Percentiles rank a stretch among this genome's conserved stretches.
Evolutionary conservation across 2,888 invertebrate species (phyloP).

Genomic region (Anthophora plumipes): DNA sequence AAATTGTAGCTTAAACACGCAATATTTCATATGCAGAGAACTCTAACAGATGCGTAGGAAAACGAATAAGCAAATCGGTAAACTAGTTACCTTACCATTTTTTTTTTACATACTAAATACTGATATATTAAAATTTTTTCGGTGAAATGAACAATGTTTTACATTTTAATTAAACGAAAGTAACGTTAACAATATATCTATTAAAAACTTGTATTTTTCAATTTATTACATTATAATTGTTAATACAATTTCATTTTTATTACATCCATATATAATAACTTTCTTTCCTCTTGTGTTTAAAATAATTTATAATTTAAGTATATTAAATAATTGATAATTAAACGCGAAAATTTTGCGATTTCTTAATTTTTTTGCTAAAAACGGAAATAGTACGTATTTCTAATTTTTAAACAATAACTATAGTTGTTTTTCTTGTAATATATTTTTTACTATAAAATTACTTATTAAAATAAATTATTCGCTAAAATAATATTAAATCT

Average conservation of each 20-base stretch:
- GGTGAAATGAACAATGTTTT: neutral
- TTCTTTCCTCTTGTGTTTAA: constrained; percentile 28
- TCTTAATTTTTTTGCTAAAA: neutral
- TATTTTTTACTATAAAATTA: neutral
- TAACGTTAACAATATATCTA: too few relatives aligned
- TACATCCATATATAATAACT: constrained; percentile 34
- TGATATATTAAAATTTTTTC: too few relatives aligned
- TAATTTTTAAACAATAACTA: too few relatives aligned
- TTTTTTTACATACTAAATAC: neutral
- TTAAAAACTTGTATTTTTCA: neutral
- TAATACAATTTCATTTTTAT: neutral
- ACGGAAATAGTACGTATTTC: neutral
- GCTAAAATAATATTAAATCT: constrained; percentile 45
- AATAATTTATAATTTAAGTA: neutral
- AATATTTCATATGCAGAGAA: neutral
- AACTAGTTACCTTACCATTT: neutral
- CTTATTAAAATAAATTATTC: constrained; percentile 1
- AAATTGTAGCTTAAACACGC: constrained; percentile 2
- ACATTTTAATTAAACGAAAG: neutral
- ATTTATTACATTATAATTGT: neutral
- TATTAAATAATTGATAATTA: neutral
- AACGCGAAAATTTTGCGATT: constrained; percentile 1
- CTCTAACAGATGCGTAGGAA: constrained; percentile 13
- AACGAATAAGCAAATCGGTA: constrained; percentile 15
- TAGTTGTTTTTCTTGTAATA: neutral